Evolutionary conservation across 2,888 invertebrate species (phyloP).

Genomic region (Alloscopus bannaensis): DNA sequence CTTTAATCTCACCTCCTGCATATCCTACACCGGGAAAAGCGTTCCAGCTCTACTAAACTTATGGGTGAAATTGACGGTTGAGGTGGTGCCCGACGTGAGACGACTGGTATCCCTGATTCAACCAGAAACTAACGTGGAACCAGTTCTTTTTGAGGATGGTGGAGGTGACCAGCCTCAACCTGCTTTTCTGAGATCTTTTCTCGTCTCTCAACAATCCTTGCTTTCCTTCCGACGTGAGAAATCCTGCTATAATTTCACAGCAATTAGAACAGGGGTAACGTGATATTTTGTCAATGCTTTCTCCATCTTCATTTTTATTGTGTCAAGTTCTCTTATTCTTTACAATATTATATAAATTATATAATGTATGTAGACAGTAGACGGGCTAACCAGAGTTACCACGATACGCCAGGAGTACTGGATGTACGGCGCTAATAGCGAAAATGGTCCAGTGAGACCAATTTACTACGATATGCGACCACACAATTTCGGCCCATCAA

Average conservation of each 20-base stretch:
- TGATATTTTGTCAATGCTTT: not conserved
- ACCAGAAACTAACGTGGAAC: not conserved
- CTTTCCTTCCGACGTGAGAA: not conserved
- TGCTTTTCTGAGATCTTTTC: not conserved
- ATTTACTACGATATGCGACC: slow-evolving; percentile 47
- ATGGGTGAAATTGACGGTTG: slow-evolving; percentile 53
- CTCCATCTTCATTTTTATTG: not conserved
- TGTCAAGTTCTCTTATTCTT: not conserved
- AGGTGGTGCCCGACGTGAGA: slow-evolving; percentile 36
- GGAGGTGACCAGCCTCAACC: not conserved
- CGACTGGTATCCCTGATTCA: slow-evolving; percentile 31
- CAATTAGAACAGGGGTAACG: slow-evolving; percentile 48
- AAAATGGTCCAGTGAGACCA: slow-evolving; percentile 15
- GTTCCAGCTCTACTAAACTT: slow-evolving; percentile 39
- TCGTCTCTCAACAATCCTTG: not conserved
- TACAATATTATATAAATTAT: no score
- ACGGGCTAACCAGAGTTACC: slow-evolving; percentile 13
- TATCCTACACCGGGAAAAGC: slow-evolving; percentile 41
- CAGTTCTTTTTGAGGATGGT: not conserved
- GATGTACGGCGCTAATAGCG: slow-evolving; percentile 29
- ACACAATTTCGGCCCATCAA: not conserved
- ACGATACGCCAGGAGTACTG: slow-evolving; percentile 51
- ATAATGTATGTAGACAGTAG: slow-evolving; percentile 28
- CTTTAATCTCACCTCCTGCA: slow-evolving; percentile 61
- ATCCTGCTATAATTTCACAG: slow-evolving; percentile 51